Evolutionary conservation across 2,113 vertebrate species (phyloP), one percentile per base, ranked within the genome.

Genomic region (Cyanoramphus novaezelandiae): DNA sequence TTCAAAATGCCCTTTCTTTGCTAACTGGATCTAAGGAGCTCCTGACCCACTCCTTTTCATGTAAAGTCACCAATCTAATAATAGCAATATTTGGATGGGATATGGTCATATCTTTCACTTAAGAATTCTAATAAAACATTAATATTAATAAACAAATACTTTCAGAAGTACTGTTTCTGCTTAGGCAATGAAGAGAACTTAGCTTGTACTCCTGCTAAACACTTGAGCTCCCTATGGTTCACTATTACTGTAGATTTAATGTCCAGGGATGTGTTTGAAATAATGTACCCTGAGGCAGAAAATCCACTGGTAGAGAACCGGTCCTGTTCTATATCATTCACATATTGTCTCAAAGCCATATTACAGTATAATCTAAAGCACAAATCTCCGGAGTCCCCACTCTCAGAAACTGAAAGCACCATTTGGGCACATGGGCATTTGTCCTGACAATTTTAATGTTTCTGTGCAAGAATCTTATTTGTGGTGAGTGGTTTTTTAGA

Each of bases 1-100:
- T 95, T 97, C 96, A 49, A 96, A 98, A 94, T 46, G 39, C 62
- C 67, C 37, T 97, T 97, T 96, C 63, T 95, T 91, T 87, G 27
- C 76, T 55, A 86, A 84, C 39, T 90, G 55, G 71, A 74, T 82
- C 81, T 96, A 93, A 96, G 89, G 91, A 96, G 86, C 59, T 89
- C 85, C 83, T 93, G 75, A 92, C 72, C 55, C 11, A 64, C 27
- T 52, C 29, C 64, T 92, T 98, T 97, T 97, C 69, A 97, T 97
- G 81, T 95, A 47, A 27, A 80, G 81, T 94, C 49, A 84, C 29
- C 90, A 86, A 87, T 82, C 68, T 95, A 86, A 96, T 93, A 97
- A 81, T 77, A 94, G 90, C 86, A 95, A 97, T 92, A 93, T 59
- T 29, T 70, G 93, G 94, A 95, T 93, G 76, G 47, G 92, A 97